Conservation (phyloP, 2,888 invertebrate species). For the Resseliella maxima region DNA sequence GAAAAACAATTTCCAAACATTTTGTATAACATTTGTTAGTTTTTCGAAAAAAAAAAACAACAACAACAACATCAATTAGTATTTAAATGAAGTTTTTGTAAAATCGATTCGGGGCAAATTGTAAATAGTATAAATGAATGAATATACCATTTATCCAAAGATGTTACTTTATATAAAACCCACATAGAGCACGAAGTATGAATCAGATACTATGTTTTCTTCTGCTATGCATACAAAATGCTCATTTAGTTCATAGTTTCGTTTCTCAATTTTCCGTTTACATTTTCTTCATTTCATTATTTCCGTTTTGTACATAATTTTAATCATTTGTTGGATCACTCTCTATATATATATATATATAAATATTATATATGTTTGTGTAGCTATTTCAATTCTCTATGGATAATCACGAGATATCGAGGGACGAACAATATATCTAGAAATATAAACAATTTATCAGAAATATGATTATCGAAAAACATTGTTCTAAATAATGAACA, state of each 20-base stretch:
- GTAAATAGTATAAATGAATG: neutral
- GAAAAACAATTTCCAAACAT: slow-evolving; percentile 9
- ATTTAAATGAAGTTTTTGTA: slow-evolving; percentile 53
- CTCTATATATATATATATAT: too few relatives aligned
- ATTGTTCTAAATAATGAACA: neutral
- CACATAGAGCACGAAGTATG: too few relatives aligned
- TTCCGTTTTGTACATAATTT: slow-evolving; percentile 27
- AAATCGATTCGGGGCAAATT: slow-evolving; percentile 41
- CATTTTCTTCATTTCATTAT: neutral
- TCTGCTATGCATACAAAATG: neutral
- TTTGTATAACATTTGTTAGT: slow-evolving; percentile 16
- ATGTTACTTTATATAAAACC: slow-evolving; percentile 15
- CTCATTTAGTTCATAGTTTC: neutral
- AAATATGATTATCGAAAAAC: neutral
- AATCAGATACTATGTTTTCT: too few relatives aligned
- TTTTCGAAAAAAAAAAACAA: slow-evolving; percentile 21
- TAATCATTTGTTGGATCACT: neutral
- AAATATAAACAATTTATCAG: neutral
- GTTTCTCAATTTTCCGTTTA: neutral
- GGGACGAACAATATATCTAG: slow-evolving; percentile 1
- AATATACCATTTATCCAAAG: neutral
- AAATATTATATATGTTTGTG: too few relatives aligned
- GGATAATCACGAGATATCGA: slow-evolving; percentile 42
- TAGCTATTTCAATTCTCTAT: slow-evolving; percentile 36
- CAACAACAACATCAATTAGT: slow-evolving; percentile 39